Conservation (phyloP, 2,113 vertebrate genomes). For the Holacanthus passer region DNA sequence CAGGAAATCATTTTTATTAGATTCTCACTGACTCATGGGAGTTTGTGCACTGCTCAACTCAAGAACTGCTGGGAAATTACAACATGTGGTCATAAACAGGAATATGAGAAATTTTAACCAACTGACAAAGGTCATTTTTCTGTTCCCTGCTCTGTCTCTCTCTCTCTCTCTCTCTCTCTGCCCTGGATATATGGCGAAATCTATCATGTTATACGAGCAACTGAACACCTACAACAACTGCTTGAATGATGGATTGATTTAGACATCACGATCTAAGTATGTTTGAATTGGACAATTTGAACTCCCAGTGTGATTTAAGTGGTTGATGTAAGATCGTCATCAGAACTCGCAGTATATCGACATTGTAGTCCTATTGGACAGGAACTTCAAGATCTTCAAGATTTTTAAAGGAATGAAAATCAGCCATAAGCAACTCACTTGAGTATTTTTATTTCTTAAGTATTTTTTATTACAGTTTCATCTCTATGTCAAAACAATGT, state of each 20-base stretch:
- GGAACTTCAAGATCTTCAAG: not conserved
- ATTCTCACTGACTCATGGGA: slow-evolving; percentile 9
- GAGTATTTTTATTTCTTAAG: slow-evolving; percentile 42
- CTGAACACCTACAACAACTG: not conserved
- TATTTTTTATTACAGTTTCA: slow-evolving; percentile 49
- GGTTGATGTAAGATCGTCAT: slow-evolving; percentile 22
- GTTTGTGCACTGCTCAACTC: not conserved
- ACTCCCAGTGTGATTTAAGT: slow-evolving; percentile 4
- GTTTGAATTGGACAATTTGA: not conserved
- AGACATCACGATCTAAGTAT: not conserved
- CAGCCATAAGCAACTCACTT: slow-evolving; percentile 66
- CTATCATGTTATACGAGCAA: not conserved
- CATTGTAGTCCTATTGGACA: slow-evolving; percentile 20
- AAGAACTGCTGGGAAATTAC: not conserved
- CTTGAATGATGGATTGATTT: not conserved
- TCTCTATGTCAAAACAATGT: slow-evolving; percentile 40
- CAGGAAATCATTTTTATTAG: not conserved
- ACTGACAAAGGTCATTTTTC: not conserved
- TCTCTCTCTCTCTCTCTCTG: not conserved
- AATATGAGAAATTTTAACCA: slow-evolving; percentile 1
- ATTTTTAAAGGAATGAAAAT: slow-evolving; percentile 60
- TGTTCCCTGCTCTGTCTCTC: not conserved
- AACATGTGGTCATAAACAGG: not conserved
- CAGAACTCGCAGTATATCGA: slow-evolving; percentile 41
- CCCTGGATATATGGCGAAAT: not conserved